A percentile compares a stretch with the other conserved stretches of the same genome.
Conservation (phyloP, 2,113 vertebrate species). For the Prunella himalayana region DNA sequence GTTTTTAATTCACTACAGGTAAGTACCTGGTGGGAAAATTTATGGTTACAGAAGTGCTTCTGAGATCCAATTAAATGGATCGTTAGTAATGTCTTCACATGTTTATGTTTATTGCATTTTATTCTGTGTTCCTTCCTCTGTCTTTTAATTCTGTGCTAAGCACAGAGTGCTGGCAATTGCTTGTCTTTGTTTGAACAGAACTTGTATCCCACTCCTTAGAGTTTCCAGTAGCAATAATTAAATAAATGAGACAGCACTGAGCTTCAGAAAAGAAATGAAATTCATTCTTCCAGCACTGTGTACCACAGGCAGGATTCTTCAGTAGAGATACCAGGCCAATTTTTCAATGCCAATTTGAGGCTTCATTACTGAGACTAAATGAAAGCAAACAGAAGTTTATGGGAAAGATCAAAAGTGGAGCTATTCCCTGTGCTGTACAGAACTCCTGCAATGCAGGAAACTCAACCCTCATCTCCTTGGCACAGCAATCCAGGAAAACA, state of each 20-base stretch:
- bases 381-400: not conserved
- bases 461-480: too few relatives aligned
- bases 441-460: not conserved
- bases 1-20: conserved; percentile 94
- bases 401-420: not conserved
- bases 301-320: not conserved
- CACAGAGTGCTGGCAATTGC: not conserved
- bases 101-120: not conserved
- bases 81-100: not conserved
- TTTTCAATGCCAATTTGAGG: not conserved
- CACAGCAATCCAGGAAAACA: not conserved
- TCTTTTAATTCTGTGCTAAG: not conserved
- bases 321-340: not conserved
- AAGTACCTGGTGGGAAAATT: not conserved
- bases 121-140: not conserved
- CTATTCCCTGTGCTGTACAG: not conserved
- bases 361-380: not conserved
- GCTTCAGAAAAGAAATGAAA: not conserved
- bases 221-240: not conserved
- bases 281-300: not conserved
- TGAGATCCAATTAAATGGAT: not conserved
- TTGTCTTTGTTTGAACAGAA: not conserved
- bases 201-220: not conserved
- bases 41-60: not conserved
- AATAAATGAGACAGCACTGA: not conserved